Conservation (phyloP, 2,113 vertebrate genomes). For the Origma solitaria region DNA sequence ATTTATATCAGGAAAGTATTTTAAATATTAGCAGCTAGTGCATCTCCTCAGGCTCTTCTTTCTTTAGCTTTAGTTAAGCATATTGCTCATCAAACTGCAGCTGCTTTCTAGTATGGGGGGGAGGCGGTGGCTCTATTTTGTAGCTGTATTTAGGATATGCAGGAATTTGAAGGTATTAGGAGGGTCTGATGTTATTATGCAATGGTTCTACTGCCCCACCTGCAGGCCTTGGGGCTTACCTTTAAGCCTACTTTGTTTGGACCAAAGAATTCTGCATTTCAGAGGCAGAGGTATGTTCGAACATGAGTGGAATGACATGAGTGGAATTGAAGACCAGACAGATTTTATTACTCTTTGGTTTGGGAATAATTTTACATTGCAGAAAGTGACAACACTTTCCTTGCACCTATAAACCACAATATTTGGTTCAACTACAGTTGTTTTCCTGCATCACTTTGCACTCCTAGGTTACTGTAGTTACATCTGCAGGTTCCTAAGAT, state of each 20-base stretch:
- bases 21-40: not conserved
- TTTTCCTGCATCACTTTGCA: not conserved
- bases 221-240: not conserved
- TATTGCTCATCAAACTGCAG: not conserved
- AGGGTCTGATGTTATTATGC: not conserved
- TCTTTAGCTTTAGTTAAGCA: not conserved
- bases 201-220: not conserved
- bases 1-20: not conserved
- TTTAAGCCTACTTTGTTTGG: not conserved
- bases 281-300: not conserved
- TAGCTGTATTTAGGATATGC: not conserved
- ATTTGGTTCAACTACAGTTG: not conserved
- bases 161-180: not conserved
- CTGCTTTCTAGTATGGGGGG: not conserved
- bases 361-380: not conserved
- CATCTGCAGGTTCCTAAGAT: not conserved
- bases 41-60: not conserved
- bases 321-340: not conserved
- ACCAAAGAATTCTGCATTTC: not conserved
- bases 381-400: not conserved
- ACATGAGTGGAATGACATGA: not conserved
- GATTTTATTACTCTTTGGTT: not conserved
- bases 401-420: not conserved
- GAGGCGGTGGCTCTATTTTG: not conserved
- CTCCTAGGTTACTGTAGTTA: not conserved